Conservation (phyloP, 2,113 vertebrate genomes). For the Equus przewalskii region DNA sequence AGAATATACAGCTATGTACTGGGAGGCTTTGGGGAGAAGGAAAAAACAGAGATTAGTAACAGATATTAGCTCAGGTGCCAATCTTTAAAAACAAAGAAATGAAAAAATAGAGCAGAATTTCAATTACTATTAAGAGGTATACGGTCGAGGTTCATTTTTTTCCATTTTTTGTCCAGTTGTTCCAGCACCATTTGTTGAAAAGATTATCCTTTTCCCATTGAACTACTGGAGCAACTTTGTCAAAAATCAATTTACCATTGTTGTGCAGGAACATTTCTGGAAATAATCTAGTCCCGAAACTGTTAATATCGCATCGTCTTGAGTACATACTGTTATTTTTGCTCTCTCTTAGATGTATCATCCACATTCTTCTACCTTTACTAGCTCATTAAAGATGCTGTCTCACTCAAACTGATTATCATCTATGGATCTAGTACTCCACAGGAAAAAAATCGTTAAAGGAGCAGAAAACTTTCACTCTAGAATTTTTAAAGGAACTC, state of each 20-base stretch:
- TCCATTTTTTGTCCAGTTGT: neutral
- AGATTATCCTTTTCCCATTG: neutral
- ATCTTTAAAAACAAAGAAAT: neutral
- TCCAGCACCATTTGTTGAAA: neutral
- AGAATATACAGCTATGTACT: no score
- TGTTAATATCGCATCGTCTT: neutral
- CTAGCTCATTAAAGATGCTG: neutral
- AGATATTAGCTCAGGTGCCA: no score
- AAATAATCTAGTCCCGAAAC: neutral
- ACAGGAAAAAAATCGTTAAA: neutral
- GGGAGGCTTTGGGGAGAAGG: no score
- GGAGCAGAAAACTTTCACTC: neutral
- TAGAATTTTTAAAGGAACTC: conserved; percentile 9
- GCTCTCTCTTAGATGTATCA: neutral
- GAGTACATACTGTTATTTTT: neutral
- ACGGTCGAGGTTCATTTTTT: neutral
- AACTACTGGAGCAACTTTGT: neutral
- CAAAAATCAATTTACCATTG: neutral
- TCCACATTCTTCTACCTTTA: neutral
- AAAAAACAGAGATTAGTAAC: no score
- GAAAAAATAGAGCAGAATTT: neutral
- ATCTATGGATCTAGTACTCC: neutral
- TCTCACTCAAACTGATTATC: neutral
- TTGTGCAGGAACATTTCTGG: neutral
- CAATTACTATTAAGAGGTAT: neutral